phyloP scores from a whole-genome alignment of 2,113 vertebrate species.

The Protobothrops mucrosquamatus region DNA sequence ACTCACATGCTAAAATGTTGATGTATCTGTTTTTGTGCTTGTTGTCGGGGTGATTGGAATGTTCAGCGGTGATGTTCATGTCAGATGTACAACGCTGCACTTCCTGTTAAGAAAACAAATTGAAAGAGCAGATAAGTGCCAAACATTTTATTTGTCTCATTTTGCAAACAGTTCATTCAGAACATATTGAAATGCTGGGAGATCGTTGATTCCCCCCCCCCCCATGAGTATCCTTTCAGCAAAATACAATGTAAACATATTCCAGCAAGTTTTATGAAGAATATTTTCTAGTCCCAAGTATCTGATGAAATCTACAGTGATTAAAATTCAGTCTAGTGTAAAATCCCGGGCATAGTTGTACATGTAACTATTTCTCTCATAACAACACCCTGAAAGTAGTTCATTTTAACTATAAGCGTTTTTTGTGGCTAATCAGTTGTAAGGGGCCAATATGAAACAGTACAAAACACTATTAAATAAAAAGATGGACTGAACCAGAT shows the following conservation, averaged over 20 bases:
- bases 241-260: background rate
- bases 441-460: background rate
- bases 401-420: background rate
- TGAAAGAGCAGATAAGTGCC: conserved; percentile 20
- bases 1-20: conserved; percentile 99
- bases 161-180: conserved; percentile 14
- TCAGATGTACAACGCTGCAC: conserved; percentile 92
- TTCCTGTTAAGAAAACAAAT: conserved; percentile 75
- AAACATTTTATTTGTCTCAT: conserved; percentile 2
- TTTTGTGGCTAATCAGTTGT: background rate
- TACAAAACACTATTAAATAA: background rate
- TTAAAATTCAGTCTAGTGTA: conserved; percentile 13
- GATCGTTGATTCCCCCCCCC: background rate
- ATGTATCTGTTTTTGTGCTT: conserved; percentile 99
- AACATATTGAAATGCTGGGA: background rate
- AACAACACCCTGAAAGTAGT: background rate
- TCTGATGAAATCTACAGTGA: background rate
- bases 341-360: background rate
- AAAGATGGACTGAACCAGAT: background rate
- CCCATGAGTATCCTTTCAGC: conserved; percentile 17
- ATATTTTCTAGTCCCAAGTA: background rate
- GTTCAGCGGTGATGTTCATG: conserved; percentile 98
- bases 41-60: conserved; percentile 98
- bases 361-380: background rate
- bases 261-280: background rate